These are phyloP conservation scores for Callopanchax toddi DNA, from an alignment of 2,113 vertebrate species.

Conservation along the genomic window DNA sequence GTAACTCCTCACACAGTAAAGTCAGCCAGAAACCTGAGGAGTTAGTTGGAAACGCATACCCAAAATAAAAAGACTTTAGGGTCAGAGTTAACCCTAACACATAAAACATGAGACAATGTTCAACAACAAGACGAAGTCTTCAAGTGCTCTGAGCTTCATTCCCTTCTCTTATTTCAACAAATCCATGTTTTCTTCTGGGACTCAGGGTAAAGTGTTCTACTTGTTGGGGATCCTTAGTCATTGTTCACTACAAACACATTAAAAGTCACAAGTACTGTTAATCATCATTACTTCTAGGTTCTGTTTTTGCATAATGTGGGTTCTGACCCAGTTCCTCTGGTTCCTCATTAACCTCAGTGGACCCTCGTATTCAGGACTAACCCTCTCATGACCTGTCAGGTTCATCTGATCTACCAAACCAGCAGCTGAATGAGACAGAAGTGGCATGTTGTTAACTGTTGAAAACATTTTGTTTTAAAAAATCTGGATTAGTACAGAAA, in stretches of 20 bases:
- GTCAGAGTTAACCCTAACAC: constrained; percentile 80
- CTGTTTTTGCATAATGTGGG: constrained; percentile 98
- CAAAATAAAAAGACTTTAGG: constrained; percentile 76
- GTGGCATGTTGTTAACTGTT: background rate
- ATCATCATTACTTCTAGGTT: constrained; percentile 71
- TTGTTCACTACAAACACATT: too few species aligned
- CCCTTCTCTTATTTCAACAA: constrained; percentile 25
- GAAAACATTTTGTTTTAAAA: background rate
- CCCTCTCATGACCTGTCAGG: background rate
- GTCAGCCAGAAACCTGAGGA: constrained; percentile 90
- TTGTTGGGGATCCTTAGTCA: too few species aligned
- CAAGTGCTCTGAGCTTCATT: constrained; percentile 26
- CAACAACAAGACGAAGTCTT: constrained; percentile 84
- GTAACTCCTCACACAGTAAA: constrained; percentile 88
- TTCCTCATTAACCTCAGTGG: background rate
- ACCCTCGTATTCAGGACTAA: background rate
- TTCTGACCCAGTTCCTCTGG: constrained; percentile 83
- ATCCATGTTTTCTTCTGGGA: constrained; percentile 81
- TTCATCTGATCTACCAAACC: background rate
- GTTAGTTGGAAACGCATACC: constrained; percentile 80
- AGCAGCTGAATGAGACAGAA: background rate
- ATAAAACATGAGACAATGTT: constrained; percentile 81
- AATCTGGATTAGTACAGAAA: background rate
- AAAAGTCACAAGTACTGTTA: too few species aligned
- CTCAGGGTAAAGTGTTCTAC: constrained; percentile 89